These are phyloP conservation scores for Shargacucullia verbasci DNA, from an alignment of 2,888 invertebrate species.

Conservation along the genomic window DNA sequence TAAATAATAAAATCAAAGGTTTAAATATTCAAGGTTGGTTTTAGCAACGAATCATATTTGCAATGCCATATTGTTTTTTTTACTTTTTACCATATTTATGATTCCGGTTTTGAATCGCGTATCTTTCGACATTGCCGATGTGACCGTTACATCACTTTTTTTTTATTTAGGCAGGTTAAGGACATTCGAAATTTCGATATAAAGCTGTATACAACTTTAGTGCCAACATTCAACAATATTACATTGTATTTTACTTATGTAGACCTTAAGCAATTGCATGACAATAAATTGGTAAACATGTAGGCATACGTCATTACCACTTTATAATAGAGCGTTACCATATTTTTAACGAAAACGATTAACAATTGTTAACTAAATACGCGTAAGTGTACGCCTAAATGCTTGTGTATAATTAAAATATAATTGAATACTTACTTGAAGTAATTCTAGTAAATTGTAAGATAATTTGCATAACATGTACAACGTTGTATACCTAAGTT, in stretches of 20 bases:
- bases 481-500: neutral
- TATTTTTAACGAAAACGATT: slow-evolving; percentile 2
- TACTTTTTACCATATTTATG: slow-evolving; percentile 5
- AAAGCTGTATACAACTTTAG: slow-evolving; percentile 5
- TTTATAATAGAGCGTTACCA: slow-evolving; percentile 3
- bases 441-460: neutral
- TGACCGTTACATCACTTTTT: slow-evolving; percentile 31
- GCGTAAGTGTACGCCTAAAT: slow-evolving; percentile 19
- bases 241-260: no score
- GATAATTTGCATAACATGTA: slow-evolving; percentile 3
- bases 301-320: slow-evolving; percentile 5
- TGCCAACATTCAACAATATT: no score
- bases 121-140: slow-evolving; percentile 33
- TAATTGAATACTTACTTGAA: no score
- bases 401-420: slow-evolving; percentile 3
- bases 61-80: slow-evolving; percentile 1
- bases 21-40: neutral
- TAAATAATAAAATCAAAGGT: no score
- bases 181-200: slow-evolving; percentile 14
- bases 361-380: slow-evolving; percentile 5
- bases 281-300: no score
- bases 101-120: slow-evolving; percentile 40
- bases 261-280: no score
- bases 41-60: slow-evolving; percentile 12
- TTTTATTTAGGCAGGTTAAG: slow-evolving; percentile 28